phyloP scores from a whole-genome alignment of 2,113 vertebrate species.

The Cavia porcellus region DNA sequence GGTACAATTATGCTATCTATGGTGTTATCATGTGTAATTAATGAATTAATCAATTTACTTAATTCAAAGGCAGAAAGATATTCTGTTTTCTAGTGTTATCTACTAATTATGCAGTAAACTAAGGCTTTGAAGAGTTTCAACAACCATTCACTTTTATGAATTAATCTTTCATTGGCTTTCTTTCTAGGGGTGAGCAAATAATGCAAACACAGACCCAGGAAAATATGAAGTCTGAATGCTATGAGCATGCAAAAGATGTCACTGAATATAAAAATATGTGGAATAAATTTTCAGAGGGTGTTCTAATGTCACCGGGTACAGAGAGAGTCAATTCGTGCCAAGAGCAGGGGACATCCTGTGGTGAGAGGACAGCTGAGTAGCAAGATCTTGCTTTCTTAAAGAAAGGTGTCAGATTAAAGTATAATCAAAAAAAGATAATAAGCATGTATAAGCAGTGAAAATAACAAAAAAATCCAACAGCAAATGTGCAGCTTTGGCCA shows the following conservation, averaged over 20 bases:
- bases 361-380: neutral
- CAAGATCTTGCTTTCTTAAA: slow-evolving; percentile 30
- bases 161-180: slow-evolving; percentile 83
- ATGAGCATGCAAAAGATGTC: slow-evolving; percentile 61
- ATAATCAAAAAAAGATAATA: neutral
- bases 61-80: slow-evolving; percentile 76
- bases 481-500: neutral
- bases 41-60: slow-evolving; percentile 84
- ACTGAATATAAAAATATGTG: slow-evolving; percentile 56
- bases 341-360: neutral
- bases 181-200: slow-evolving; percentile 80
- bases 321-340: slow-evolving; percentile 4
- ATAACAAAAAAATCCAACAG: neutral
- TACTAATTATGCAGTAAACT: slow-evolving; percentile 85
- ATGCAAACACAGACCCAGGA: slow-evolving; percentile 70
- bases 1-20: slow-evolving; percentile 80
- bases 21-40: slow-evolving; percentile 82
- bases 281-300: slow-evolving; percentile 59
- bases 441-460: neutral
- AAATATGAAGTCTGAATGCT: slow-evolving; percentile 69
- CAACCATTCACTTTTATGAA: slow-evolving; percentile 83
- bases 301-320: neutral
- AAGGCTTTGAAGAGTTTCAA: slow-evolving; percentile 82
- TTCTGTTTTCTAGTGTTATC: slow-evolving; percentile 80
- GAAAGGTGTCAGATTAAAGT: slow-evolving; percentile 64